Evolutionary conservation across 1,140 invertebrate species (phyloP).

Genomic region (Calliphora vicina): DNA sequence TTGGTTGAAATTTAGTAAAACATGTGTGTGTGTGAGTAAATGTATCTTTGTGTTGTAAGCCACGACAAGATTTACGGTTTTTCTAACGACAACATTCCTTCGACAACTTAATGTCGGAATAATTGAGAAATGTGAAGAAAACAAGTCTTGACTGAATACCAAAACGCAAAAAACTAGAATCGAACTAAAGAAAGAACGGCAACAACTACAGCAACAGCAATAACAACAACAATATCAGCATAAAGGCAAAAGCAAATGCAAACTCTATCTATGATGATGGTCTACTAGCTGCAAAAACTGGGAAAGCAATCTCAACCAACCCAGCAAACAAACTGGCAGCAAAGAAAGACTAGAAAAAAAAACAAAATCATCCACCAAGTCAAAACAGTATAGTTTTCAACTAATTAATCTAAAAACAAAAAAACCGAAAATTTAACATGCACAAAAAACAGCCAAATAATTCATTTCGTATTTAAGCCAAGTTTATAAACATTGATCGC

Average conservation of each 20-base stretch:
- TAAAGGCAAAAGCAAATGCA: background rate
- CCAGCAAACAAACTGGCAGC: too few species aligned
- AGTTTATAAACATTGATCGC: background rate
- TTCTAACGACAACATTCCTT: slow-evolving; percentile 16
- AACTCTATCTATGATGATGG: too few species aligned
- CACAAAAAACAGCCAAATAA: background rate
- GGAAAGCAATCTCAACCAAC: too few species aligned
- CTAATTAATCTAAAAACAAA: too few species aligned
- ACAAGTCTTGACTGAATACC: background rate
- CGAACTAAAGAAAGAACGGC: background rate
- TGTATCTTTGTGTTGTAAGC: background rate
- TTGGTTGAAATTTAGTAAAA: background rate
- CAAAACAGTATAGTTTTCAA: too few species aligned
- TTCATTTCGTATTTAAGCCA: background rate
- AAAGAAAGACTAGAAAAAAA: too few species aligned
- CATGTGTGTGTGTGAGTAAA: too few species aligned
- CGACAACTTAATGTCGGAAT: slow-evolving; percentile 8
- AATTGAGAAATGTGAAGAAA: slow-evolving; percentile 5
- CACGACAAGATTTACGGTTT: slow-evolving; percentile 9
- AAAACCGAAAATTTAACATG: background rate
- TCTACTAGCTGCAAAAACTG: too few species aligned
- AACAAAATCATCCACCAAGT: too few species aligned
- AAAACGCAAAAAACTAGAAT: background rate
- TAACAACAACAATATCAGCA: background rate
- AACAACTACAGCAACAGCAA: background rate